Base-by-base conservation (phyloP, 2,113 vertebrate genomes). In the Nothobranchius kuhntae region DNA sequence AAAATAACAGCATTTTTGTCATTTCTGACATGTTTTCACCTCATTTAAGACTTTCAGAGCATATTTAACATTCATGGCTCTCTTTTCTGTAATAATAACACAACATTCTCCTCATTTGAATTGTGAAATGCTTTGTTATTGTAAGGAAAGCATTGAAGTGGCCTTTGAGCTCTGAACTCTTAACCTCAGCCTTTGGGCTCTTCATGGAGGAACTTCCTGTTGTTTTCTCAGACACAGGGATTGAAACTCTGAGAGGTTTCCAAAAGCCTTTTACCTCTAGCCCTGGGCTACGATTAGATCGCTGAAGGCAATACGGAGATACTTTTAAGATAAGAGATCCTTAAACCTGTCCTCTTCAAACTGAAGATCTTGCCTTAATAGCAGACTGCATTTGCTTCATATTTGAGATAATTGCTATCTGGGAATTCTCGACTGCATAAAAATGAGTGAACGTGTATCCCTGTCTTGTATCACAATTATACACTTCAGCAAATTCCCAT, bases 121-220 rank as follows among this genome's bases (percentile, higher is more conserved):
- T 11, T 35, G 58, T 57, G 50, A 54, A 44, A 58, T 17, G 4
- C 35, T 71, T 46, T 77, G 3, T 72, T 78, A 72, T 70, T 57
- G 35, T 26, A 51, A 67, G 42, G 15, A 60, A 35, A 54, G 51
- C 9, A 24, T 38, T 55, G 56, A 59, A 61, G 58, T 71, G 65
- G 50, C 51, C 71, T 58, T 57, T 21, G 36, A 77, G 60, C 17
- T 1, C 53, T 83, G 82, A 88, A 85, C 80, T 84, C 47, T 81
- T 90, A 73, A 86, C 84, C 78, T 83, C 53, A 73, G 77, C 75
- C 85, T 83, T 70, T 80, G 75, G 81, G 83, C 83, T 74, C 57
- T 71, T 82, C 66, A 63, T 54, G 59, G 63, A 83, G 77, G 64
- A 75, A 84, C 80, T 91, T 87, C 83, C 84, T 84, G 82, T 84